phyloP scores from a whole-genome alignment of 92 coral and sea anemone genomes.

The Palythoa grandis region DNA sequence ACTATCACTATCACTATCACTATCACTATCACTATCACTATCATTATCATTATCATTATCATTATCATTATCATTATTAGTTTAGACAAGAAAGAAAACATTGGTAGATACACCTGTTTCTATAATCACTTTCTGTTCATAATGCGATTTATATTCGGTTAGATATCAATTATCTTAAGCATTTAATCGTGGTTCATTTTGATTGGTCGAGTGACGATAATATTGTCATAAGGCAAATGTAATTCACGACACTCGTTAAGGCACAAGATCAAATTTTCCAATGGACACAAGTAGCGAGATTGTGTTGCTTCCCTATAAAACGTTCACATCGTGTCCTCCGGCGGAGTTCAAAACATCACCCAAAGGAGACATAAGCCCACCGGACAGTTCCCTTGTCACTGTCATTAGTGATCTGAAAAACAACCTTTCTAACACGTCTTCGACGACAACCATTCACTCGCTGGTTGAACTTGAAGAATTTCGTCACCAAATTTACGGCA shows the following conservation, averaged over 20 bases:
- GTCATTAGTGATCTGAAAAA: conserved; percentile 68
- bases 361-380: conserved; percentile 47
- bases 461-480: conserved; percentile 60
- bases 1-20: no score
- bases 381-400: conserved; percentile 54
- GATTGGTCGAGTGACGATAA: neutral
- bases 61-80: no score
- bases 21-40: no score
- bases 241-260: neutral
- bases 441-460: conserved; percentile 46
- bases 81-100: no score
- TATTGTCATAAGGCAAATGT: neutral
- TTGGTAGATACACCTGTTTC: no score
- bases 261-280: neutral
- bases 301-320: conserved; percentile 59
- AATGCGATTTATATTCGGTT: neutral
- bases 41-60: no score
- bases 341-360: conserved; percentile 44
- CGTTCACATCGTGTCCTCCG: conserved; percentile 71
- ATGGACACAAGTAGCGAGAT: conserved; percentile 42
- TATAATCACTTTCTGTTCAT: neutral
- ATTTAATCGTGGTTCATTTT: neutral
- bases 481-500: conserved; percentile 67
- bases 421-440: conserved; percentile 62
- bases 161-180: neutral